Evolutionary conservation across 2,113 vertebrate genomes (phyloP), one percentile per base, ranked within the genome.

Genomic region (Porphyrio hochstetteri): DNA sequence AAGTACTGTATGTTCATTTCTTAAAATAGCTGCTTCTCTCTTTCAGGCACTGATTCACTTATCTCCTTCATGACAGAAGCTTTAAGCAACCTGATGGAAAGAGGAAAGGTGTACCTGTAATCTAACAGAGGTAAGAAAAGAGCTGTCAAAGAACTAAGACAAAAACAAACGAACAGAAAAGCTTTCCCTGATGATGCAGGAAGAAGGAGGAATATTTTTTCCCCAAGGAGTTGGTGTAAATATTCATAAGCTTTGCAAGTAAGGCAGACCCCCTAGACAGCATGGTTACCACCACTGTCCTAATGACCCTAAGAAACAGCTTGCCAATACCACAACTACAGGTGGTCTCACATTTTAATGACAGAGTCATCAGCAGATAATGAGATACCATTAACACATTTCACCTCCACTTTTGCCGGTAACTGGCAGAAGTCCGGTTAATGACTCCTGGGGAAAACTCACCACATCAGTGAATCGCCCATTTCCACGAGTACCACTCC

Each of bases 281-380:
- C 8, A 46, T 29, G 29, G 75, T 56, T 92, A 69, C 56, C 70
- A 63, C 33, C 74, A 77, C 48, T 52, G 2, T 70, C 53, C 29
- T 70, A 78, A 83, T 5, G 57, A 81, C 50, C 36, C 38, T 27
- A 82, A 31, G 69, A 93, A 94, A 84, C 25, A 59, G 59, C 60
- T n/a, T 52, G 55, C 16, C 50, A 68, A 70, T 56, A 83, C 57
- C 48, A 93, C 60, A 93, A 36, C 78, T 87, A 78, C 60, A 94
- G 67, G 53, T 61, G 74, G 80, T 88, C 92, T 78, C 35, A 65
- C 77, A 82, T 92, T 96, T 93, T 88, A 94, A 92, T 27, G 71
- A 42, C 52, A 81, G 25, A 78, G 53, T 85, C 78, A 96, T 90
- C 82, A 91, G 27, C 75, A 94, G 53, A 91, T 83, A 95, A 96